phyloP scores from a whole-genome alignment of 2,113 vertebrate genomes.

The Amazona vittata region DNA sequence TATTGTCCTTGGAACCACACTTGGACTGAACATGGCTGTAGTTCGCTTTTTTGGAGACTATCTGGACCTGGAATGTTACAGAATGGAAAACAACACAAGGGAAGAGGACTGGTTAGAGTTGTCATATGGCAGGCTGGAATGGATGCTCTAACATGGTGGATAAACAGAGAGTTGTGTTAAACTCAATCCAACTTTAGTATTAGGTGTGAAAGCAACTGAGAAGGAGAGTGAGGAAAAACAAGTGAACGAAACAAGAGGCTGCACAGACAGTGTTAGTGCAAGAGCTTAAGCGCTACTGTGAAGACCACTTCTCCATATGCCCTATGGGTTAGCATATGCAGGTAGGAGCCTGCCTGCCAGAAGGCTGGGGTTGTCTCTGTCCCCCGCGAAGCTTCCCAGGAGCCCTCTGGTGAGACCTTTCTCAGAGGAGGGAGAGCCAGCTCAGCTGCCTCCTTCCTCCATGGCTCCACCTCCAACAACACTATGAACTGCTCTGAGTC shows the following conservation, averaged over 20 bases:
- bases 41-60: constrained; percentile 98
- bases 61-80: constrained; percentile 94
- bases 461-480: background rate
- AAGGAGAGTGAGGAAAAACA: background rate
- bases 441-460: background rate
- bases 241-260: background rate
- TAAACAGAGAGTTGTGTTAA: background rate
- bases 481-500: accelerated
- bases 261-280: constrained; percentile 57
- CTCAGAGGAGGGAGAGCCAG: background rate
- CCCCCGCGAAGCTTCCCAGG: background rate
- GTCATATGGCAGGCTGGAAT: constrained; percentile 21
- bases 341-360: background rate
- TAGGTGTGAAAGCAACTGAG: background rate
- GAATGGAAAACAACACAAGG: constrained; percentile 78
- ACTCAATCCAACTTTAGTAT: background rate
- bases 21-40: constrained; percentile 98
- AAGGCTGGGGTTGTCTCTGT: accelerated
- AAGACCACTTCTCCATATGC: accelerated
- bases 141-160: background rate
- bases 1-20: constrained; percentile 99
- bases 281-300: constrained; percentile 47
- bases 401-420: background rate
- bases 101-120: constrained; percentile 75
- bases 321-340: background rate